These are phyloP conservation scores for Pongo pygmaeus DNA, from an alignment of 2,113 vertebrate species.

Conservation along the genomic window DNA sequence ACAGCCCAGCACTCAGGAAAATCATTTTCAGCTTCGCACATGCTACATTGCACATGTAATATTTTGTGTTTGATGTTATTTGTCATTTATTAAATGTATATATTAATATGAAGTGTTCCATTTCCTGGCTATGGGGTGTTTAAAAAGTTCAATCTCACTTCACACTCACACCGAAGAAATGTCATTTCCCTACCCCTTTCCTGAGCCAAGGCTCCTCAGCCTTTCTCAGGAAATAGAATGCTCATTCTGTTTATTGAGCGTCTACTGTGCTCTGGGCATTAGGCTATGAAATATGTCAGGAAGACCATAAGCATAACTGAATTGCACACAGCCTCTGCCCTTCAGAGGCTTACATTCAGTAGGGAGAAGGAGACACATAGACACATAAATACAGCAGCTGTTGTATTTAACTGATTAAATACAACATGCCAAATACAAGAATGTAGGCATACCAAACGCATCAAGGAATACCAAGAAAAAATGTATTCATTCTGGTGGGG, in stretches of 20 bases:
- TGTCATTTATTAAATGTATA: conserved; percentile 73
- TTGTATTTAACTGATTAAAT: neutral
- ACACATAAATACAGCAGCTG: neutral
- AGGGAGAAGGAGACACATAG: neutral
- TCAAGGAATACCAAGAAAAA: neutral
- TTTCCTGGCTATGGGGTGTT: conserved; percentile 32
- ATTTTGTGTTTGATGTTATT: conserved; percentile 63
- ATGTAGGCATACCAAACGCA: neutral
- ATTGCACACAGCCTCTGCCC: neutral
- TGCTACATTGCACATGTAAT: conserved; percentile 72
- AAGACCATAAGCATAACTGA: neutral
- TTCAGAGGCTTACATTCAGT: neutral
- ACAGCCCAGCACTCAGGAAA: conserved; percentile 65
- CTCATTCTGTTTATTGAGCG: neutral
- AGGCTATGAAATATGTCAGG: neutral
- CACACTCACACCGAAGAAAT: neutral
- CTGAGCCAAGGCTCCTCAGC: neutral
- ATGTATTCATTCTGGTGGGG: neutral
- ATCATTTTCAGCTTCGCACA: conserved; percentile 67
- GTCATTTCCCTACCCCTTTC: neutral
- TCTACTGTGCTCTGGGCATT: neutral
- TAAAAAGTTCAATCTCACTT: conserved; percentile 45
- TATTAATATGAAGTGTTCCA: conserved; percentile 63
- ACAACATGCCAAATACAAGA: neutral
- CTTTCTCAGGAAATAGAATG: too few species aligned